Percentiles rank a stretch among this genome's conserved stretches.
Conservation (phyloP, 1,140 invertebrate genomes). For the Macrotrachela quadricornifera region DNA sequence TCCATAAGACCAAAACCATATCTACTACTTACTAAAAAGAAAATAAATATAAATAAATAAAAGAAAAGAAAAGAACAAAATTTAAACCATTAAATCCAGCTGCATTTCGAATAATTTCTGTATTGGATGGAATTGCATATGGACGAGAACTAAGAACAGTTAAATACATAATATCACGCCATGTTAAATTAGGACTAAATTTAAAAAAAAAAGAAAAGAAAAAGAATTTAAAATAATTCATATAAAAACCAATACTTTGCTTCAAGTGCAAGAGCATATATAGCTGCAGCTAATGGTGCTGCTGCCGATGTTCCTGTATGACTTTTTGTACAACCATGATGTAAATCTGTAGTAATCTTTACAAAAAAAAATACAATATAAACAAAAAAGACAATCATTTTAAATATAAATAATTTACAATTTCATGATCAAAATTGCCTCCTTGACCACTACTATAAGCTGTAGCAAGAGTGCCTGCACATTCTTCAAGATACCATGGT, state of each 20-base stretch:
- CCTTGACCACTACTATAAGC: slow-evolving; percentile 10
- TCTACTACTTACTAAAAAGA: slow-evolving; percentile 51
- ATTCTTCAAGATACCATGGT: slow-evolving; percentile 81
- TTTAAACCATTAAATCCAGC: slow-evolving; percentile 12
- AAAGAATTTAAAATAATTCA: too few relatives aligned
- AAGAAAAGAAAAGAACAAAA: too few relatives aligned
- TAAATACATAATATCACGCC: slow-evolving; percentile 85
- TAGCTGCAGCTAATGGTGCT: slow-evolving; percentile 87
- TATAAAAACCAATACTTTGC: slow-evolving; percentile 39
- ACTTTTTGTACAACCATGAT: slow-evolving; percentile 40
- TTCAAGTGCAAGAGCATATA: slow-evolving; percentile 75
- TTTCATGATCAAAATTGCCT: slow-evolving; percentile 43
- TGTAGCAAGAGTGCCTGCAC: slow-evolving; percentile 40
- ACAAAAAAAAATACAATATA: not conserved
- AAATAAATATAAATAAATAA: too few relatives aligned
- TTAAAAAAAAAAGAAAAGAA: too few relatives aligned
- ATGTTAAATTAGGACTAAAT: slow-evolving; percentile 52
- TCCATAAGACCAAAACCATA: slow-evolving; percentile 86
- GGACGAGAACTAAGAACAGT: slow-evolving; percentile 68
- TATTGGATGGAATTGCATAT: slow-evolving; percentile 30
- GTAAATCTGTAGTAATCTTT: slow-evolving; percentile 51
- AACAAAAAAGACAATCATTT: too few relatives aligned
- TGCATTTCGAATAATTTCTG: slow-evolving; percentile 24
- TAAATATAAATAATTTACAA: slow-evolving; percentile 44
- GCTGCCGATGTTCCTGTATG: slow-evolving; percentile 70